Evolutionary conservation across 2,797 vertebrate species (phyloP).

Genomic region (Sebastes melanostomus): DNA sequence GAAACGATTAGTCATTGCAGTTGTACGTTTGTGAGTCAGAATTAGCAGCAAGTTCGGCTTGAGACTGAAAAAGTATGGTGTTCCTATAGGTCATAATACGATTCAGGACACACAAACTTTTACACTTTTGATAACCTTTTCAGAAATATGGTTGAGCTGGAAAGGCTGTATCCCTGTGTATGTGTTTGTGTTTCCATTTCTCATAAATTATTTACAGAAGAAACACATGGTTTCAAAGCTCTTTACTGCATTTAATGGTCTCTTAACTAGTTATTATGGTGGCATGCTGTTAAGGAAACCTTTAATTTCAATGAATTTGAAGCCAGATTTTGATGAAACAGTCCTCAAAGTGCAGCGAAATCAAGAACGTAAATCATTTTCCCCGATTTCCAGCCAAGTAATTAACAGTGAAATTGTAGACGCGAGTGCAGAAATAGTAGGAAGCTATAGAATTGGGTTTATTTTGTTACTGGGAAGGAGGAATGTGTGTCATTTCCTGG

Average conservation of each 20-base stretch:
- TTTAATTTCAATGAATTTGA: neutral
- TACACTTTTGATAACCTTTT: neutral
- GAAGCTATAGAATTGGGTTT: constrained; percentile 51
- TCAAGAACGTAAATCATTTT: constrained; percentile 11
- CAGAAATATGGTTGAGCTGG: neutral
- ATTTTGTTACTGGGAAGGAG: constrained; percentile 75
- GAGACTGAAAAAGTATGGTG: neutral
- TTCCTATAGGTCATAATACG: neutral
- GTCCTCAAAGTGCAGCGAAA: neutral
- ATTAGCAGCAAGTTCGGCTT: neutral
- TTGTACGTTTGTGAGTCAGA: constrained; percentile 25
- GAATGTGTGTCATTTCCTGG: constrained; percentile 83
- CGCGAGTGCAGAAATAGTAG: constrained; percentile 9
- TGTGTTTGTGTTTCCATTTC: neutral
- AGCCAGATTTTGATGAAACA: neutral
- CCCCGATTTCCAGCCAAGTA: neutral
- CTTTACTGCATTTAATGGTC: neutral
- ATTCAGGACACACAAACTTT: neutral
- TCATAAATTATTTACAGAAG: neutral
- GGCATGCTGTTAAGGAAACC: neutral
- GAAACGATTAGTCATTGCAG: constrained; percentile 29
- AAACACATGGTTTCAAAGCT: neutral
- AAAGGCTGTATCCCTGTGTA: neutral
- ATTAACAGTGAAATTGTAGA: constrained; percentile 10
- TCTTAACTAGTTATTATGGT: neutral